Base-by-base conservation (phyloP, 1,140 invertebrate species). In the Notospermus geniculatus region DNA sequence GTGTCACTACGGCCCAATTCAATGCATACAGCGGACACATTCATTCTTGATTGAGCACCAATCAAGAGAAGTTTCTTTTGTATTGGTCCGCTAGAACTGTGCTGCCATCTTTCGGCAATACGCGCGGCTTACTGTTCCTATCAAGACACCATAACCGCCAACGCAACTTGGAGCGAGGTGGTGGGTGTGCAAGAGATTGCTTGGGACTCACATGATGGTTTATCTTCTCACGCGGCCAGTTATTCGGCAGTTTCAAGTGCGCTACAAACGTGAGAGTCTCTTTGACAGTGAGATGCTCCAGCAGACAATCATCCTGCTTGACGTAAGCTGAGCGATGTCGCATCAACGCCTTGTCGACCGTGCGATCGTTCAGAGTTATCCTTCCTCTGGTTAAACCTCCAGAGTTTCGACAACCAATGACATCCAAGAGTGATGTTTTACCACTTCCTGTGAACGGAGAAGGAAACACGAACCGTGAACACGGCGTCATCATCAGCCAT, bases 261-360 rank as follows among this genome's bases (percentile, higher is more conserved):
- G 75, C 75, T 1, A 77, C 72, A 63, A 78, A 78, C 70, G 75
- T 73, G 0, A 78, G 64, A 11, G 74, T 74, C 59, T 78, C 76
- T 41, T 67, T 71, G 7, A 74, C 72, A 13, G 73, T 75, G 1
- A 75, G 60, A 27, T 68, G 68, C 9, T 68, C 67, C 13, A 76
- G 61, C 27, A 78, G 67, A 9, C 73, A 64, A 54, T 78, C 76
- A 55, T 78, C 76, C 57, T 77, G 73, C 52, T 67, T 67, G 11
- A 77, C 73, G 60, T 77, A 75, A 11, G 71, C 73, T 13, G 73
- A 69, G 52, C 68, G 72, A 2, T 64, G 57, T 5, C 67, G 63
- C 9, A 77, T 59, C 66, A 72, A 70, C 0, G 66, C 57, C 30
- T 63, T 62, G 1, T 70, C 75, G 17, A 68, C 60, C 9, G 54